phyloP scores from a whole-genome alignment of 2,797 vertebrate genomes.

The Furcifer pardalis region DNA sequence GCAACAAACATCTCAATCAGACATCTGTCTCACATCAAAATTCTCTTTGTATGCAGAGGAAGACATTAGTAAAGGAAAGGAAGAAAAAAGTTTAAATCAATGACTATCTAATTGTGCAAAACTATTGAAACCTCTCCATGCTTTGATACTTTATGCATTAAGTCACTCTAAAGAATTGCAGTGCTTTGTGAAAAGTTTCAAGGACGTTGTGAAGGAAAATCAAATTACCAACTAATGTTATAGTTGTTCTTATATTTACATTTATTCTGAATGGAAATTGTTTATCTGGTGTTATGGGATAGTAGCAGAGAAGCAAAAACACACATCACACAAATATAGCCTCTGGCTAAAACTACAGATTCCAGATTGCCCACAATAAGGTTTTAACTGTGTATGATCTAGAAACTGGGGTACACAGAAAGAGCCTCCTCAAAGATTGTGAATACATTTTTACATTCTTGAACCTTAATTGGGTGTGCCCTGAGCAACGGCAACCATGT shows the following conservation, averaged over 20 bases:
- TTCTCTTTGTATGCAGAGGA: constrained; percentile 44
- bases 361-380: too few species aligned
- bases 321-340: constrained; percentile 61
- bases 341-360: not conserved
- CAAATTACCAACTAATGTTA: constrained; percentile 70
- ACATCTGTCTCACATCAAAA: constrained; percentile 47
- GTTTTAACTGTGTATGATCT: too few species aligned
- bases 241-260: constrained; percentile 72
- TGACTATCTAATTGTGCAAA: constrained; percentile 63
- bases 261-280: constrained; percentile 70
- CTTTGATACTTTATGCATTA: constrained; percentile 56
- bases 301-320: constrained; percentile 39
- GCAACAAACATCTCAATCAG: constrained; percentile 48
- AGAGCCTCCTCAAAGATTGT: too few species aligned
- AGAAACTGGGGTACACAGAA: too few species aligned
- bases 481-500: too few species aligned
- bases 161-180: constrained; percentile 63
- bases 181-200: constrained; percentile 70
- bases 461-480: too few species aligned
- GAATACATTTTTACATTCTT: too few species aligned
- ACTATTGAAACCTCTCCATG: constrained; percentile 43
- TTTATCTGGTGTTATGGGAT: constrained; percentile 44
- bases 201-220: constrained; percentile 72
- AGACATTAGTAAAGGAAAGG: constrained; percentile 42
- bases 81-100: constrained; percentile 52